A percentile compares a stretch with the other conserved stretches of the same genome.
Conservation (phyloP, 2,113 vertebrate genomes). For the Atractosteus spatula region DNA sequence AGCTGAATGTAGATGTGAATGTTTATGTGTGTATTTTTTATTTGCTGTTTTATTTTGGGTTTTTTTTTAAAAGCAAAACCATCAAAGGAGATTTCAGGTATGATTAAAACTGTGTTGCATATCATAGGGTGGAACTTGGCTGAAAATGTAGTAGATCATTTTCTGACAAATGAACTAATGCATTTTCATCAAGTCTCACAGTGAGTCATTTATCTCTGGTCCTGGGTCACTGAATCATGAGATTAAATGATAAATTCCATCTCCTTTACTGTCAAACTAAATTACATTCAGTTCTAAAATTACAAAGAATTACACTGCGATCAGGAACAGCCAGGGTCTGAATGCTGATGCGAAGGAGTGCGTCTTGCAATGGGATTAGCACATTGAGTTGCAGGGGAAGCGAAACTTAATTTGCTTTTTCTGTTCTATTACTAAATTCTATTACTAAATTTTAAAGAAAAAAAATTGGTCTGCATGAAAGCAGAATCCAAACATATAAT, state of each 20-base stretch:
- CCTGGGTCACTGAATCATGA: conserved; percentile 52
- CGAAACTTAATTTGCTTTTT: not conserved
- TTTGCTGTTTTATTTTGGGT: not conserved
- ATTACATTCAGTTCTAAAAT: conserved; percentile 55
- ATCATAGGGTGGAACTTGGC: conserved; percentile 25
- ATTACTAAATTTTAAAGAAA: not conserved
- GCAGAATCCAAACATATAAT: no score
- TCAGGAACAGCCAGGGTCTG: not conserved
- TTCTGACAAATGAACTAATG: conserved; percentile 47
- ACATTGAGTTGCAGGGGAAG: not conserved
- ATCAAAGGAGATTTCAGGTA: not conserved
- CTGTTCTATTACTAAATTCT: not conserved
- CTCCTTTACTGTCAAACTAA: conserved; percentile 65
- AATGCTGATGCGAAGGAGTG: conserved; percentile 2
- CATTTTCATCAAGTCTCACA: conserved; percentile 65
- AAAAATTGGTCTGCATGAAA: not conserved
- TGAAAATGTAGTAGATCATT: conserved; percentile 49
- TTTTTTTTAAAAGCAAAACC: conserved; percentile 2
- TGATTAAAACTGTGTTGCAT: conserved; percentile 27
- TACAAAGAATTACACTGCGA: conserved; percentile 35
- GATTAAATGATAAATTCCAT: conserved; percentile 63
- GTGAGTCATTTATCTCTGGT: conserved; percentile 45
- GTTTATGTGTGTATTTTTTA: not conserved
- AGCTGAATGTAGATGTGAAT: not conserved
- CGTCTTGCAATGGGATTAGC: not conserved